Base-by-base conservation (phyloP, 2,113 vertebrate species). In the Tetraodon nigroviridis region DNA sequence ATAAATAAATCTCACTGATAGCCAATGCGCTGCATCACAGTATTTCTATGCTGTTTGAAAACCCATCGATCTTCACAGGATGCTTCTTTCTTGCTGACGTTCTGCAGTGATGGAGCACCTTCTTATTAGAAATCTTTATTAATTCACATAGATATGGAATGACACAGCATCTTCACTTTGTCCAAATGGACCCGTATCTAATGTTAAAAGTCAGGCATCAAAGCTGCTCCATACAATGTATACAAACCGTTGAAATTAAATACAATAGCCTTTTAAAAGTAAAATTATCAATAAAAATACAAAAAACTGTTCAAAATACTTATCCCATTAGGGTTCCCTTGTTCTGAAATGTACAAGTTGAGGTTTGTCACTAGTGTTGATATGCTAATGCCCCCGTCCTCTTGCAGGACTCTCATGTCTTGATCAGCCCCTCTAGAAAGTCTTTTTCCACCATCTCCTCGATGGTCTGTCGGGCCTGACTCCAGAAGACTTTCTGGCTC, bases 371-470 rank as follows among this genome's bases (percentile, higher is more conserved):
- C 84, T 64, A 82, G 83, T 89, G 82, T 82, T 83, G 79, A 80
- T 57, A 19, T 61, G 48, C 64, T 69, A 62, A 52, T 60, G 5
- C 50, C 44, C 29, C 20, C 53, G 52, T 40, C 53, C 19, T 8
- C 13, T 42, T 2, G 32, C 12, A 29, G 51, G 49, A 37, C 17
- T 13, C 64, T 98, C 91, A 98, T 51, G 94, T 94, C 90, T 99
- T 99, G 67, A 97, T 93, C 24, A 97, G 63, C 0, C 97, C 95
- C 87, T 99, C 97, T 18, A 99, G 90, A 79, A 99, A 99, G 92
- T 99, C 97, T 76, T 95, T 98, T 78, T 98, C 97, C 18, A 99
- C 92, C 94, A 95, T 96, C 85, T 99, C 97, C 86, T 99, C 96
- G 58, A 99, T 98, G 90, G 93, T 94, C 74, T 98, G 95, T 65